These are phyloP conservation scores for Diadromus collaris DNA, from an alignment of 2,888 invertebrate genomes.

Conservation along the genomic window DNA sequence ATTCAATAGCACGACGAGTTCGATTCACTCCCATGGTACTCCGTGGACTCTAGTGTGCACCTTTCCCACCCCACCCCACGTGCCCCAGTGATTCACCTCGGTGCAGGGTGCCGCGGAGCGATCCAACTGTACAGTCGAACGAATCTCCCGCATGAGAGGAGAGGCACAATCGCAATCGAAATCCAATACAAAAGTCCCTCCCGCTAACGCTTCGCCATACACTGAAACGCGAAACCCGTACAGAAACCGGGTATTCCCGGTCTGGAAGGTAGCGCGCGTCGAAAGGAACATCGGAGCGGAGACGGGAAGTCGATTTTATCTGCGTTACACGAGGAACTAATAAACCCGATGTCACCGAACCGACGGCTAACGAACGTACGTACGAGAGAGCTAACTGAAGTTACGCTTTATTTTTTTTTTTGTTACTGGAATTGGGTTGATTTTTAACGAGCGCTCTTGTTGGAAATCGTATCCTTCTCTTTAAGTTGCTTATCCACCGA, in stretches of 20 bases:
- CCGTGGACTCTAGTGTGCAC: not conserved
- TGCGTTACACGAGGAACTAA: constrained; percentile 21
- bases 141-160: constrained; percentile 35
- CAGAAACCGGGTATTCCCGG: constrained; percentile 1
- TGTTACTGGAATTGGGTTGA: not conserved
- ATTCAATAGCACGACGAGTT: constrained; percentile 43
- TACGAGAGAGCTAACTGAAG: not conserved
- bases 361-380: not conserved
- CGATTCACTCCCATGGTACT: constrained; percentile 13
- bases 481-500: not conserved
- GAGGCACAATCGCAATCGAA: constrained; percentile 52
- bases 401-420: not conserved
- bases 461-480: too few species aligned
- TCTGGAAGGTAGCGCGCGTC: constrained; percentile 20
- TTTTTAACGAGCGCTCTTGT: not conserved
- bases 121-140: not conserved
- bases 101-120: not conserved
- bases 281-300: constrained; percentile 20
- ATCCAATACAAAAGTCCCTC: constrained; percentile 49
- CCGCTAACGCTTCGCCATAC: constrained; percentile 27
- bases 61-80: not conserved
- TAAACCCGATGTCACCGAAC: not conserved
- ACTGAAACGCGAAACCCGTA: not conserved
- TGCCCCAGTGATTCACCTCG: not conserved
- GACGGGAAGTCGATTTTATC: constrained; percentile 37